A percentile compares a stretch with the other conserved stretches of the same genome.
Conservation (phyloP, 2,797 vertebrate genomes). For the Setipinna tenuifilis region DNA sequence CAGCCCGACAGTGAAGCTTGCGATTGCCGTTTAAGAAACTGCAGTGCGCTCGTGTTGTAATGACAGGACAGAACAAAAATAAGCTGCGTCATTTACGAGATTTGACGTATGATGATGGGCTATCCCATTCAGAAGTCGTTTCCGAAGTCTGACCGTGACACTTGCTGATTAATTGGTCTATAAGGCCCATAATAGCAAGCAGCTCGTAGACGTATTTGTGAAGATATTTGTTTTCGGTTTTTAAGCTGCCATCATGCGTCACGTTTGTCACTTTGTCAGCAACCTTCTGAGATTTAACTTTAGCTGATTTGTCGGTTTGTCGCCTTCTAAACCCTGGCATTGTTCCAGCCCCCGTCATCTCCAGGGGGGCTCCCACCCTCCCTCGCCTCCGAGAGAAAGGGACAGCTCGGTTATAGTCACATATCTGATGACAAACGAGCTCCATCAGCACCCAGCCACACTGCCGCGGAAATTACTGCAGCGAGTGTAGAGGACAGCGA, state of each 20-base stretch:
- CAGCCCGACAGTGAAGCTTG: not conserved
- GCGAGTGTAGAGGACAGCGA: not conserved
- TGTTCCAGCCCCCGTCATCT: not conserved
- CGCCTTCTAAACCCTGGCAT: not conserved
- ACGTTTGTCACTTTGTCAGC: not conserved
- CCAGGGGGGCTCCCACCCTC: conserved; percentile 8
- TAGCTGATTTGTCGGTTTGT: not conserved
- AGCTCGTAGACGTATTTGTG: not conserved
- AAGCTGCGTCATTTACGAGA: too few relatives aligned
- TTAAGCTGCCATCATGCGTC: not conserved
- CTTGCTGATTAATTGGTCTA: not conserved
- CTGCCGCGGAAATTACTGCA: conserved; percentile 6
- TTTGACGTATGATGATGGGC: too few relatives aligned
- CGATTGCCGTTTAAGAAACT: too few relatives aligned
- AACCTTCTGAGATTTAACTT: not conserved
- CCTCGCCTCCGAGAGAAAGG: conserved; percentile 41
- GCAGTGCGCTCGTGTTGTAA: too few relatives aligned
- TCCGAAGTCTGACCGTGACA: not conserved
- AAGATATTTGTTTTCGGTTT: not conserved
- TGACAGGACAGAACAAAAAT: too few relatives aligned
- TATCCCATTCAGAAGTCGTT: too few relatives aligned
- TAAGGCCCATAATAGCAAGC: not conserved
- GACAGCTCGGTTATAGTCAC: conserved; percentile 31
- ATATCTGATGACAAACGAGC: conserved; percentile 33
- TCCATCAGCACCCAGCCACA: conserved; percentile 17